Base-by-base conservation (phyloP, 1,140 invertebrate species). In the Listronotus oregonensis region DNA sequence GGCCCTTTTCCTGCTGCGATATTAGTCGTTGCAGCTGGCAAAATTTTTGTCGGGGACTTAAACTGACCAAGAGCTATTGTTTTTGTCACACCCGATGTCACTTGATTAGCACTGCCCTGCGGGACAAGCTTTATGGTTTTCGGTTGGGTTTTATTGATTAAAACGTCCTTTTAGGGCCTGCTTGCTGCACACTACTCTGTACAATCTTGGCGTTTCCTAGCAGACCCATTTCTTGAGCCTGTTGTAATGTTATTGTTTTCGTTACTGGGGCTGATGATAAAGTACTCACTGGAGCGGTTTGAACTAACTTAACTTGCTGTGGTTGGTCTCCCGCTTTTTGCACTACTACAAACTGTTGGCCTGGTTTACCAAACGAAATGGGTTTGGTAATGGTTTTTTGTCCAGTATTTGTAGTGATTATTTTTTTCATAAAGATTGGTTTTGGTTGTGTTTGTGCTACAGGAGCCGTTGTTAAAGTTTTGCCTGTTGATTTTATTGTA, bases 201-300 rank as follows among this genome's bases (percentile, higher is more conserved):
- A 87, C 71, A 65, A 84, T 80, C 64, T 85, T 77, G 79, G 83
- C 44, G 82, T 79, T 78, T 83, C 84, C 77, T 12, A 88, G 64
- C 50, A 88, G 75, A 34, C 87, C 86, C 83, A 88, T 85, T 78
- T 88, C 85, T 71, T 87, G 85, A 11, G 86, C 86, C 76, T 89
- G 87, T 60, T 85, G 85, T 47, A 90, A 79, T 9, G 86, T 90
- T 46, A 90, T 86, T 11, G 88, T 84, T 82, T 90, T 91, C 40
- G 85, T 84, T 10, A 79, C 83, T 49, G 77, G 70, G 31, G 80
- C 27, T 27, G 63, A 70, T 14, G 55, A 9, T 5, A 44, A 43
- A 17, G 11, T 40, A 34, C 18, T 56, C 12, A 31, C 55, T 12
- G 67, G 51, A 52, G 58, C 60, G 0, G 52, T 40, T 21, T 64